These are phyloP conservation scores for Echinops telfairi DNA, from an alignment of 2,113 vertebrate genomes.

Conservation along the genomic window DNA sequence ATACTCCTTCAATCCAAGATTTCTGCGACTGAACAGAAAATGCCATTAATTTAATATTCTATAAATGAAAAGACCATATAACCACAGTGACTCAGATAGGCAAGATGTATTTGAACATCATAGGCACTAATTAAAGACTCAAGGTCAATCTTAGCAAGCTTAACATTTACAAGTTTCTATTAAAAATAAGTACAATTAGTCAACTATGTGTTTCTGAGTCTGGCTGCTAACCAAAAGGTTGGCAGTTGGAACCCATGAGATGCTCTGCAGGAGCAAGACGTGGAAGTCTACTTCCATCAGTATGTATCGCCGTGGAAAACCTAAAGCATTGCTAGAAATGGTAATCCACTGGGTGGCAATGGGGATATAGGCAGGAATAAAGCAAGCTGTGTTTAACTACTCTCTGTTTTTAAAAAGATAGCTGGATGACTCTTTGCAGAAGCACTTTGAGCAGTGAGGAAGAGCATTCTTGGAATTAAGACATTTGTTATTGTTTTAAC, in stretches of 20 bases:
- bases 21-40: conserved; percentile 89
- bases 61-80: neutral
- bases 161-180: neutral
- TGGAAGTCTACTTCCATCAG: neutral
- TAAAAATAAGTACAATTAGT: neutral
- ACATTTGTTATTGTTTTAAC: no score
- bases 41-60: conserved; percentile 7
- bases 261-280: neutral
- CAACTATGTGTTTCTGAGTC: neutral
- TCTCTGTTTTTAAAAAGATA: neutral
- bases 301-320: neutral
- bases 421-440: neutral
- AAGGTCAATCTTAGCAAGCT: neutral
- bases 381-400: neutral
- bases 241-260: neutral
- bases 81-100: neutral
- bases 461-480: no score
- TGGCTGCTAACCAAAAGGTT: neutral
- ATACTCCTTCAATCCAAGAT: conserved; percentile 95
- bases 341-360: neutral
- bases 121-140: neutral
- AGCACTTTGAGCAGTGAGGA: neutral
- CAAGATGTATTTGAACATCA: neutral
- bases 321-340: neutral
- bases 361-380: neutral